A percentile compares a stretch with the other conserved stretches of the same genome.
Evolutionary conservation across 2,113 vertebrate species (phyloP).

Genomic region (Plotosus lineatus): DNA sequence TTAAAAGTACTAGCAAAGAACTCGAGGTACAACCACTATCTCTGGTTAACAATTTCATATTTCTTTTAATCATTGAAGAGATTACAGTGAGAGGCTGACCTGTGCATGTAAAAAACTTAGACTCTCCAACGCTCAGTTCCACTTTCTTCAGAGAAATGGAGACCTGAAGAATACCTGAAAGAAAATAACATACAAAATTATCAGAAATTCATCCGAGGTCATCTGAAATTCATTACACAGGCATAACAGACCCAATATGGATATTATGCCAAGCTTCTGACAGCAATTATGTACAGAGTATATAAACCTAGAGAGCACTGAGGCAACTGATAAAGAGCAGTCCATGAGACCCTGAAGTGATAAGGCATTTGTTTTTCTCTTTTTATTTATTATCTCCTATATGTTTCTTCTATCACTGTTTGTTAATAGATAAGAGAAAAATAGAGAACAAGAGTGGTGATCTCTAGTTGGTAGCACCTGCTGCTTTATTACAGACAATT

Average conservation of each 20-base stretch:
- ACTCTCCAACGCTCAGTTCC: conserved; percentile 96
- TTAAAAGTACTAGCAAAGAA: neutral
- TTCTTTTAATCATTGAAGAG: neutral
- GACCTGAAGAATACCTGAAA: conserved; percentile 91
- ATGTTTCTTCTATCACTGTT: conserved; percentile 12
- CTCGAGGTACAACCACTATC: neutral
- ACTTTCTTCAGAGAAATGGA: conserved; percentile 97
- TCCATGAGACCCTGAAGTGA: conserved; percentile 8
- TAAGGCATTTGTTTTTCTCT: conserved; percentile 29
- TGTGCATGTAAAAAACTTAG: conserved; percentile 99
- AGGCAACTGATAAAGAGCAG: conserved; percentile 12
- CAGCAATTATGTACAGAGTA: conserved; percentile 34
- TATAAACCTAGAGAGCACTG: conserved; percentile 34
- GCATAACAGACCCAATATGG: conserved; percentile 32
- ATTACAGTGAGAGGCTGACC: conserved; percentile 66
- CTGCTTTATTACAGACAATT: neutral
- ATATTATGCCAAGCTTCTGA: conserved; percentile 30
- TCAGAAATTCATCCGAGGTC: conserved; percentile 33
- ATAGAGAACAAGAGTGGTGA: neutral
- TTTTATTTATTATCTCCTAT: neutral
- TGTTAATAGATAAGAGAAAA: neutral
- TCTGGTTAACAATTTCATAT: neutral
- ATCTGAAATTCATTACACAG: conserved; percentile 38
- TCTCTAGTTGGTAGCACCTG: neutral
- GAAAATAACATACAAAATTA: conserved; percentile 49